A percentile compares a stretch with the other conserved stretches of the same genome.
phyloP scores from a whole-genome alignment of 2,888 invertebrate species.

The Octonoba sinensis region DNA sequence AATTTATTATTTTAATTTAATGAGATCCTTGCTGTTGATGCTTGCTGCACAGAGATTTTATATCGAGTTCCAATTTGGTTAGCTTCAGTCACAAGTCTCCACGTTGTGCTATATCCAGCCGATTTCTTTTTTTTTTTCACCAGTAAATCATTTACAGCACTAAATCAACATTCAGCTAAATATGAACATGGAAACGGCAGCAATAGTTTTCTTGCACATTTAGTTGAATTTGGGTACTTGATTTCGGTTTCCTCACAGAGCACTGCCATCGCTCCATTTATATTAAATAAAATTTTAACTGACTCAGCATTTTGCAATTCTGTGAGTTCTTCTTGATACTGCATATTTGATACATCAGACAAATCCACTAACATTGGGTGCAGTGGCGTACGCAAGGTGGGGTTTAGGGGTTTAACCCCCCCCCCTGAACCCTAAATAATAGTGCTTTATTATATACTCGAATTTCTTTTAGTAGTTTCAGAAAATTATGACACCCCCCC shows the following conservation, averaged over 20 bases:
- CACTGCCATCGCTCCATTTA: background rate
- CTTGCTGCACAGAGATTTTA: slow-evolving; percentile 3
- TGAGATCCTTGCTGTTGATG: background rate
- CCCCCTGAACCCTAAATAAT: too few species aligned
- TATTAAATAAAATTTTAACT: slow-evolving; percentile 10
- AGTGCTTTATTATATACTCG: too few species aligned
- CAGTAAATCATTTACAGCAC: slow-evolving; percentile 9
- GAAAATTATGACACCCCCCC: too few species aligned
- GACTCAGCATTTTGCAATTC: slow-evolving; percentile 37
- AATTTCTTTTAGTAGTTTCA: too few species aligned
- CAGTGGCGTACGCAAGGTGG: too few species aligned
- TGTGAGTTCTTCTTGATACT: slow-evolving; percentile 44
- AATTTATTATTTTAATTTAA: background rate
- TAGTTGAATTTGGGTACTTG: too few species aligned
- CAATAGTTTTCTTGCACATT: too few species aligned
- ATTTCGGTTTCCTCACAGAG: slow-evolving; percentile 4
- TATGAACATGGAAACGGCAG: slow-evolving; percentile 6
- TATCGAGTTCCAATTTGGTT: background rate
- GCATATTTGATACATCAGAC: slow-evolving; percentile 35
- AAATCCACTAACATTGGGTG: slow-evolving; percentile 37
- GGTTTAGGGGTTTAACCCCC: too few species aligned
- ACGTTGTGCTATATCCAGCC: too few species aligned
- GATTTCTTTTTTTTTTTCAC: background rate
- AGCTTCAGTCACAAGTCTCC: too few species aligned
- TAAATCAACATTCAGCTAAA: slow-evolving; percentile 13